These are phyloP conservation scores for Murina feae DNA, from an alignment of 2,113 vertebrate species.

Conservation along the genomic window DNA sequence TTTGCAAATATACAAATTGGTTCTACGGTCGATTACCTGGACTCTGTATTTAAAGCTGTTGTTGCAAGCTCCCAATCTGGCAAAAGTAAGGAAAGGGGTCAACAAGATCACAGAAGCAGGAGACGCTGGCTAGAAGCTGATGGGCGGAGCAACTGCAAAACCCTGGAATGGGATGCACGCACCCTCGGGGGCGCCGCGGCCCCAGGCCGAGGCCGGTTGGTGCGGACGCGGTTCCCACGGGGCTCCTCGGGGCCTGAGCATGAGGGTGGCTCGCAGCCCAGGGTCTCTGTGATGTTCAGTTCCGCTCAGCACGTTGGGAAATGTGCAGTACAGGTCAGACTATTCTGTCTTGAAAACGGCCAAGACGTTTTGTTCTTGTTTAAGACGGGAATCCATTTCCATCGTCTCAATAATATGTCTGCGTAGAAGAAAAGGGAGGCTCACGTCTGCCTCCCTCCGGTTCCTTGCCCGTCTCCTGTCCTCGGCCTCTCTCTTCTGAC, in stretches of 20 bases:
- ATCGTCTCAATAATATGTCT: not conserved
- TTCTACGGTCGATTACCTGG: not conserved
- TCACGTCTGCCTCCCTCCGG: not conserved
- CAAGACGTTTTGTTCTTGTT: not conserved
- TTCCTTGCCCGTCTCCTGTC: not conserved
- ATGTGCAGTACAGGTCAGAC: not conserved
- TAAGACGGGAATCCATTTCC: not conserved
- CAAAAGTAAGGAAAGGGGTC: not conserved
- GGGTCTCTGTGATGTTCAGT: not conserved
- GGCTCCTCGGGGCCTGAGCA: not conserved
- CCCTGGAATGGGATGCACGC: fast-evolving
- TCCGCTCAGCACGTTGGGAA: not conserved
- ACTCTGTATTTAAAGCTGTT: not conserved
- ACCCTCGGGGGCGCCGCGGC: fast-evolving
- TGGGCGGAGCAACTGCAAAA: not conserved
- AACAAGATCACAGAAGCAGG: not conserved
- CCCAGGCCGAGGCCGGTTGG: fast-evolving
- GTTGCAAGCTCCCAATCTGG: not conserved
- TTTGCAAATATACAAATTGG: not conserved
- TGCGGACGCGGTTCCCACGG: fast-evolving
- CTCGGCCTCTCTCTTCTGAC: not conserved
- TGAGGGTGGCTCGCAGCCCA: fast-evolving
- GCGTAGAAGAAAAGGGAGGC: not conserved
- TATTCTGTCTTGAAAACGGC: not conserved
- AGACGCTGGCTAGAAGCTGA: not conserved